Percentiles rank a stretch among this genome's conserved stretches.
Evolutionary conservation across 2,888 invertebrate genomes (phyloP).

Genomic region (Epinotia ramella): DNA sequence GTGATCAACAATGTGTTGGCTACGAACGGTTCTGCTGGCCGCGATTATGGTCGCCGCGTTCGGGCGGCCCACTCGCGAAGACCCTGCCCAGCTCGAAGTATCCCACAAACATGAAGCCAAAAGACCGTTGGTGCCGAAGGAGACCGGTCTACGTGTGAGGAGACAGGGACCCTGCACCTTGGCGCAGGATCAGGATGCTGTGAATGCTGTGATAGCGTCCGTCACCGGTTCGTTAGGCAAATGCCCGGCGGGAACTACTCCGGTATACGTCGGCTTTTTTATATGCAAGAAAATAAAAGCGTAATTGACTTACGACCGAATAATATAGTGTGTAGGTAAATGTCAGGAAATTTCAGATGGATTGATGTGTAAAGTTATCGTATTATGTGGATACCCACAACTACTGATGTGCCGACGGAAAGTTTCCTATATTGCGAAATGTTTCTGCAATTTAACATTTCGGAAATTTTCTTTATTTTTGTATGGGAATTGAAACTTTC

Average conservation of each 20-base stretch:
- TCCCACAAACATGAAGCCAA: neutral
- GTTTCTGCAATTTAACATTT: too few species aligned
- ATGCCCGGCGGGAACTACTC: slow-evolving; percentile 5
- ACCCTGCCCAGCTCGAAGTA: neutral
- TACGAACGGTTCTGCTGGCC: slow-evolving; percentile 2
- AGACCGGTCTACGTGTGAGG: neutral
- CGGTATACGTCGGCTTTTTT: neutral
- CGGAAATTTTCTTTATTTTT: too few species aligned
- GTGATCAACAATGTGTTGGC: slow-evolving; percentile 18
- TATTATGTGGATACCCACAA: neutral
- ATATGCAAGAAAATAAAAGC: slow-evolving; percentile 9
- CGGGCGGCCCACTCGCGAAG: neutral
- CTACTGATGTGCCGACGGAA: too few species aligned
- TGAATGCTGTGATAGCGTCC: neutral
- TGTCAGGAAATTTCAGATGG: neutral
- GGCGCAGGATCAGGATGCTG: neutral
- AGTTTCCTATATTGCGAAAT: too few species aligned
- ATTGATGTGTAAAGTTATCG: too few species aligned
- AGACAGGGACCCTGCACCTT: neutral
- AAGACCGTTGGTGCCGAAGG: neutral
- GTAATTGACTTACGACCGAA: neutral
- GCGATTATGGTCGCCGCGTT: slow-evolving; percentile 3
- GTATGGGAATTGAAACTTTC: too few species aligned
- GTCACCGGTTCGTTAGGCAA: neutral
- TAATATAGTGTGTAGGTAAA: neutral